Percentiles rank a stretch among this genome's conserved stretches.
phyloP scores from a whole-genome alignment of 2,797 vertebrate genomes.

The Chanos chanos region DNA sequence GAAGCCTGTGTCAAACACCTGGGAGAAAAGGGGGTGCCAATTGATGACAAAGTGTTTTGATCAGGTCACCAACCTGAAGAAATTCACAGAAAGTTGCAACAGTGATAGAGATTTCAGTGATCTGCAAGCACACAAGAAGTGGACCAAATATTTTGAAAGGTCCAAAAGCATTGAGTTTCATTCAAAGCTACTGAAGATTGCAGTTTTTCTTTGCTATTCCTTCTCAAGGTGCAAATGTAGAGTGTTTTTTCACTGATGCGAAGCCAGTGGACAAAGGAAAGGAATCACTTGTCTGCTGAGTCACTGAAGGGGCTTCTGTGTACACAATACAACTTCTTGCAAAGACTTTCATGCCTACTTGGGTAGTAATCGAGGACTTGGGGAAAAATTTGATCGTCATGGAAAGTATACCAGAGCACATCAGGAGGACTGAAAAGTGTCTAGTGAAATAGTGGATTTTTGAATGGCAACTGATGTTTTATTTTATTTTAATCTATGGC shows the following conservation, averaged over 20 bases:
- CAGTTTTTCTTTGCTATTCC: constrained; percentile 15
- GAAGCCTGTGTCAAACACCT: constrained; percentile 11
- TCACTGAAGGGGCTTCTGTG: constrained; percentile 17
- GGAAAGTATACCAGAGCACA: too few species aligned
- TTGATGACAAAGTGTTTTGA: constrained; percentile 25
- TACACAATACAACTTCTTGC: constrained; percentile 22
- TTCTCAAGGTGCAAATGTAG: constrained; percentile 29
- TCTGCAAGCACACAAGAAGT: constrained; percentile 24
- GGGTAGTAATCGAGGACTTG: too few species aligned
- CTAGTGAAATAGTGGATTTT: too few species aligned
- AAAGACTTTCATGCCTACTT: constrained; percentile 28
- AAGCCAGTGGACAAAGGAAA: constrained; percentile 30
- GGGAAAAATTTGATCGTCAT: too few species aligned
- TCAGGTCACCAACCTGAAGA: constrained; percentile 39
- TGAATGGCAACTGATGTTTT: too few species aligned
- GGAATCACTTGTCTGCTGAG: constrained; percentile 13
- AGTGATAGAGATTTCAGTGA: constrained; percentile 12
- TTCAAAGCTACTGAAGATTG: constrained; percentile 6
- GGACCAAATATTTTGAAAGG: constrained; percentile 35
- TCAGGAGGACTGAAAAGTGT: too few species aligned
- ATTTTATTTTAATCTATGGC: too few species aligned
- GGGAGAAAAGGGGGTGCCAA: not conserved
- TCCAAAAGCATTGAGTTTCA: constrained; percentile 9
- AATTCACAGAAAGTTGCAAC: constrained; percentile 31
- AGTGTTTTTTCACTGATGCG: constrained; percentile 27